Evolutionary conservation across 2,797 vertebrate species (phyloP).

Genomic region (Chelon auratus): DNA sequence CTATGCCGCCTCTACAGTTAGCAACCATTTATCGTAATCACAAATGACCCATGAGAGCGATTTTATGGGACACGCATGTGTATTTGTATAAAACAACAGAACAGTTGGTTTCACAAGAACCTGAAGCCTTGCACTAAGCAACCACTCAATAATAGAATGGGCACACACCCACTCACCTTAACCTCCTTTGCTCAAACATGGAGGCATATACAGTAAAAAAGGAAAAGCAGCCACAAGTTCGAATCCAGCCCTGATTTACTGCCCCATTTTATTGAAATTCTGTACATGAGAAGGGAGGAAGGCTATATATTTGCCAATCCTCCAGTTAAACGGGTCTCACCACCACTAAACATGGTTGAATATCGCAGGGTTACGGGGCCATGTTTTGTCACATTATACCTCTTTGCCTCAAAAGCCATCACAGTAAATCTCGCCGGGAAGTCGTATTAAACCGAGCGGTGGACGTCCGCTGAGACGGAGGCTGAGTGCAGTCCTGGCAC

Average conservation of each 20-base stretch:
- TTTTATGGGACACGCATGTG: too few species aligned
- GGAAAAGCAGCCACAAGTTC: conserved; percentile 54
- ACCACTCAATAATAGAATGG: neutral
- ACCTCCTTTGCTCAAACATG: conserved; percentile 7
- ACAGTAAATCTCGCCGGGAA: conserved; percentile 90
- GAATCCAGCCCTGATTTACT: conserved; percentile 74
- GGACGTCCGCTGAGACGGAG: conserved; percentile 88
- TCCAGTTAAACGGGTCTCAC: conserved; percentile 75
- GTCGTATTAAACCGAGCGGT: conserved; percentile 92
- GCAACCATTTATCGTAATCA: too few species aligned
- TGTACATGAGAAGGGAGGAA: conserved; percentile 75
- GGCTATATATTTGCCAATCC: conserved; percentile 78
- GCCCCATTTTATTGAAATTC: conserved; percentile 76
- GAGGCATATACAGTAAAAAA: conserved; percentile 19
- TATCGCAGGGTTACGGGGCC: conserved; percentile 91
- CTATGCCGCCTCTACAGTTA: too few species aligned
- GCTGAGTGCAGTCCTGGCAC: conserved; percentile 92
- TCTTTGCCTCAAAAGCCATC: conserved; percentile 93
- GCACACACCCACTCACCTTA: neutral
- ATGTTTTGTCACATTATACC: conserved; percentile 94
- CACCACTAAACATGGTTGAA: conserved; percentile 84
- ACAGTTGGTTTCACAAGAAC: neutral
- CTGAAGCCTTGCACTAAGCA: neutral
- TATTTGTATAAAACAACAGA: neutral
- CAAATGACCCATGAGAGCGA: too few species aligned